phyloP scores from a whole-genome alignment of 2,888 invertebrate genomes.

The Nomada fucata region DNA sequence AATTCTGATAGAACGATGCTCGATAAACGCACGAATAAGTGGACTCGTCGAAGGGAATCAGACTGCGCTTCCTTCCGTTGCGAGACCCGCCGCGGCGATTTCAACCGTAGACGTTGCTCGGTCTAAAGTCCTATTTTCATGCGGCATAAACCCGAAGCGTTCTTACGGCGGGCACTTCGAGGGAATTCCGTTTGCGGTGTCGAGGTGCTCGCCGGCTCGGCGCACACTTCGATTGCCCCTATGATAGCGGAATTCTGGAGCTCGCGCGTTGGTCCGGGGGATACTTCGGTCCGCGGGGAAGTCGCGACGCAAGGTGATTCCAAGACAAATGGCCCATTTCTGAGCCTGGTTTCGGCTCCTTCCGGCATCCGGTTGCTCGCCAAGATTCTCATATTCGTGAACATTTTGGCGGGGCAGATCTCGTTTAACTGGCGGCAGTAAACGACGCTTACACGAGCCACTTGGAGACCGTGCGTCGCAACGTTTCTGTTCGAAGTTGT shows the following conservation, averaged over 20 bases:
- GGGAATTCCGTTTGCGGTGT: slow-evolving; percentile 45
- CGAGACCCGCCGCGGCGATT: not conserved
- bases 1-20: not conserved
- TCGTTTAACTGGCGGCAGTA: slow-evolving; percentile 9
- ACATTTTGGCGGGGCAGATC: slow-evolving; percentile 1
- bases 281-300: slow-evolving; percentile 4
- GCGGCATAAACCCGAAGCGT: slow-evolving; percentile 41
- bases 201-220: slow-evolving; percentile 22
- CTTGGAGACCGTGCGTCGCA: not conserved
- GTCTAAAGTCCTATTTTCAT: slow-evolving; percentile 54
- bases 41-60: slow-evolving; percentile 3
- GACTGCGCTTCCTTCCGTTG: slow-evolving; percentile 6
- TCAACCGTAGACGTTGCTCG: slow-evolving; percentile 33
- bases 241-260: slow-evolving; percentile 41
- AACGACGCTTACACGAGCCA: not conserved
- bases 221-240: slow-evolving; percentile 39
- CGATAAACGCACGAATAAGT: slow-evolving; percentile 27
- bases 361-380: not conserved
- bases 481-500: not conserved
- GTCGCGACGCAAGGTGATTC: slow-evolving; percentile 25
- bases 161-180: slow-evolving; percentile 47
- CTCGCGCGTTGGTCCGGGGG: slow-evolving; percentile 22
- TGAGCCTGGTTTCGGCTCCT: not conserved
- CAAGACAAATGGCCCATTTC: slow-evolving; percentile 17
- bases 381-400: slow-evolving; percentile 16